Base-by-base conservation (phyloP, 1,140 invertebrate genomes). In the Sycophaga agraensis region DNA sequence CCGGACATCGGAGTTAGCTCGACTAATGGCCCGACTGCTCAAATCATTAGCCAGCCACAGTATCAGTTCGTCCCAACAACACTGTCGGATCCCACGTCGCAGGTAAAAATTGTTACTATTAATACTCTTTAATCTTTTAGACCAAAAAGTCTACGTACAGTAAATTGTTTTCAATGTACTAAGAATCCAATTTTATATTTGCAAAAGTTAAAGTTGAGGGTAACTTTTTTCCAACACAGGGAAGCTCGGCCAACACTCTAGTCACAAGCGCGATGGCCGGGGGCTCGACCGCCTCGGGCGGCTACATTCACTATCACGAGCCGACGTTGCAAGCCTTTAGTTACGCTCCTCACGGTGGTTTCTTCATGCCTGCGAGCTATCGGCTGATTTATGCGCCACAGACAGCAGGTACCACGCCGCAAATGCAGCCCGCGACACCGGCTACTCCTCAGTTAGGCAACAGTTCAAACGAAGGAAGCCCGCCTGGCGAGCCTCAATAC, bases 341-440 rank as follows among this genome's bases (percentile, higher is more conserved):
- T 17, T 63, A 73, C 46, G 69, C 76, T 11, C 67, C 78, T 0
- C 56, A 42, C 19, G 72, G 76, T 4, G 73, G 78, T 31, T 79
- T 80, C 66, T 78, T 78, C 51, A 59, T 80, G 40, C 73, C 79
- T 9, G 70, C 78, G 46, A 78, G 78, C 26, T 81, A 78, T 57
- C 68, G 76, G 17, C 46, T 78, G n/a, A 72, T 81, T 49, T 80
- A 78, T 24, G 73, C 78, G 9, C 69, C 75, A 4, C 37, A 48
- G 17, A 39, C 43, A 16, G 8, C 24, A 1, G 24, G 35, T 4
- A 26, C 50, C 64, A 72, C 71, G 1, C 68, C 78, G 17, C 74
- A 75, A 26, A 69, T 72, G 26, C 77, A 78, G 48, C 75, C 76
- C 16, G 70, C 73, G 2, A 80, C 77, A 0, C 73, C 75, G 12